phyloP scores from a whole-genome alignment of 2,113 vertebrate genomes.

The Astur gentilis region DNA sequence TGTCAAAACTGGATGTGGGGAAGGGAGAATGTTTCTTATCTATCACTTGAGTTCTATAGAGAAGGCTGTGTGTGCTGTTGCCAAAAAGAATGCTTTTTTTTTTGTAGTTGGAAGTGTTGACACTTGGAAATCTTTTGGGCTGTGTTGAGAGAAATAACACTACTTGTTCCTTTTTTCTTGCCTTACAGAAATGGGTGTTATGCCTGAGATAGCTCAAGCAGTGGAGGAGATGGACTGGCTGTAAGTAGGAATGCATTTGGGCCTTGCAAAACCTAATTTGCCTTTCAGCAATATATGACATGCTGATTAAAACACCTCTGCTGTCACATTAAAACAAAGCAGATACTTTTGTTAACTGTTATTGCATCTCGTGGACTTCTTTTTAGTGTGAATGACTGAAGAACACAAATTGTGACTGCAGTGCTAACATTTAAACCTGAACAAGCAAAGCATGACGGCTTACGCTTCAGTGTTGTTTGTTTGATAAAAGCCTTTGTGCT shows the following conservation, averaged over 20 bases:
- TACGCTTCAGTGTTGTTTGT: neutral
- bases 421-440: neutral
- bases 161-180: neutral
- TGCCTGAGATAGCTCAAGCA: constrained; percentile 97
- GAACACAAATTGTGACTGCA: neutral
- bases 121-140: neutral
- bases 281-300: neutral
- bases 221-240: constrained; percentile 99
- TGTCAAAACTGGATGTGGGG: neutral
- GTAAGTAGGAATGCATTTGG: constrained; percentile 76
- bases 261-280: neutral
- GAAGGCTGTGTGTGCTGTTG: neutral
- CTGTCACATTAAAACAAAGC: neutral
- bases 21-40: neutral
- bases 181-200: constrained; percentile 93
- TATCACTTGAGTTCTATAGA: accelerated
- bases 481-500: neutral
- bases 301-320: neutral
- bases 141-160: neutral
- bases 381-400: neutral
- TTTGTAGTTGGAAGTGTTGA: neutral
- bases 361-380: accelerated
- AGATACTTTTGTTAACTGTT: neutral
- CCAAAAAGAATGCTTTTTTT: neutral
- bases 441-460: neutral